phyloP scores from a whole-genome alignment of 2,113 vertebrate species.

The Protobothrops mucrosquamatus region DNA sequence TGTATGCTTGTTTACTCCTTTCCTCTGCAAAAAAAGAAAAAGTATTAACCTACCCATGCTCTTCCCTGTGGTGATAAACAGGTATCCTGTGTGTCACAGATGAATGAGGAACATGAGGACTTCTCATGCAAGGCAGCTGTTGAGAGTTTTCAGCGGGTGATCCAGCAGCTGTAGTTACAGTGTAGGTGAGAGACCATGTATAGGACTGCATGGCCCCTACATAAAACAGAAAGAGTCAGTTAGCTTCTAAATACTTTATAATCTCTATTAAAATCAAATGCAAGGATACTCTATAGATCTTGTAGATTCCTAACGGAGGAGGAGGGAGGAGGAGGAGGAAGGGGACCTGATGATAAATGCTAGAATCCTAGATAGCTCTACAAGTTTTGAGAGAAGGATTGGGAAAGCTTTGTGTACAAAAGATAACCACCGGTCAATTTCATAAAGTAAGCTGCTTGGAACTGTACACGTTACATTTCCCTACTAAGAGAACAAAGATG shows the following conservation, averaged over 20 bases:
- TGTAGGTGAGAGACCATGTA: conserved; percentile 99
- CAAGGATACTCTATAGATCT: background rate
- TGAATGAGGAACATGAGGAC: conserved; percentile 78
- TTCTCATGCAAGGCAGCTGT: conserved; percentile 93
- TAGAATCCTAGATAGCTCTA: too few species aligned
- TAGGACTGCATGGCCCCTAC: conserved; percentile 98
- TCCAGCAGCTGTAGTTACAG: conserved; percentile 93
- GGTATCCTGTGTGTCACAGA: conserved; percentile 89
- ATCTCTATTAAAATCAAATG: background rate
- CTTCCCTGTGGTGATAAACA: conserved; percentile 92
- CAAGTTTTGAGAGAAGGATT: too few species aligned
- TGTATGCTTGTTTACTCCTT: too few species aligned
- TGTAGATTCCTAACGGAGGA: background rate
- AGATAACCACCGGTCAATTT: background rate
- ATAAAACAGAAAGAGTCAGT: conserved; percentile 10
- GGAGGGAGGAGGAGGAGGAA: background rate
- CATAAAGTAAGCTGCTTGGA: background rate
- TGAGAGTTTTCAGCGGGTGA: conserved; percentile 84
- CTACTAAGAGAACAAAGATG: background rate
- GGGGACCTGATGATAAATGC: too few species aligned
- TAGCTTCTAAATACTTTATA: background rate
- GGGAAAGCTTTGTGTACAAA: too few species aligned
- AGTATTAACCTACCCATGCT: conserved; percentile 82
- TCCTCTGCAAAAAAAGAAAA: too few species aligned
- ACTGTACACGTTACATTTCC: background rate